Base-by-base conservation (phyloP, 2,888 invertebrate species). In the Rhagophthalmus giganteus region DNA sequence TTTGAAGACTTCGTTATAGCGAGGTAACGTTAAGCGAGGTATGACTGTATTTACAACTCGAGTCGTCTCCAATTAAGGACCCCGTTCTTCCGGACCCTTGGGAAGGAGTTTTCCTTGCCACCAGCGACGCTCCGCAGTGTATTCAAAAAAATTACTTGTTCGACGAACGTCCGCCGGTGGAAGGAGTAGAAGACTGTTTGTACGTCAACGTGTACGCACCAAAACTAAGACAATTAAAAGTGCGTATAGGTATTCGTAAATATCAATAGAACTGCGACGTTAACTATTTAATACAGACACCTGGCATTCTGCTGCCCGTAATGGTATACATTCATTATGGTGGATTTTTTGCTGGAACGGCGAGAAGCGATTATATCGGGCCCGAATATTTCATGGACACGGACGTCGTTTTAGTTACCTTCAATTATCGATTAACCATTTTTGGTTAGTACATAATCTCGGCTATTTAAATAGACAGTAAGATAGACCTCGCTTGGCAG, bases 281-380 rank as follows among this genome's bases (percentile, higher is more conserved):
- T 4, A 2, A 2, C 11, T 6, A 5, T 31, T 2, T 31, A 31
- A 12, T 31, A 10, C 27, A 27, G 27, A 27, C 10, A 5, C 2
- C 27, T 4, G 10, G 3, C 8, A 27, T 3, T 5, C 8, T 27
- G 3, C 3, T 81, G 3, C 86, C 88, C 0, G 88, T 88, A 0
- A 87, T 89, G 87, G 77, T 89, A n/a, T 89, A 86, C 74, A 76
- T 85, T 53, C 86, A 86, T 48, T 85, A 85, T 0, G 88, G 89
- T 1, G 88, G 88, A 2, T 88, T 85, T 84, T 78, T 87, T 67
- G 85, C 86, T 49, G 88, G 88, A 1, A 80, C 85, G 1, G 84
- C 85, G 0, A 83, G 83, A 34, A 82, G 83, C 1, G 68, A 74
- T 1, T 86, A 81, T 75, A 88, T 88, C 62, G 85, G 86, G 0